Conservation (phyloP, 2,797 vertebrate genomes). For the Oreochromis grahami region DNA sequence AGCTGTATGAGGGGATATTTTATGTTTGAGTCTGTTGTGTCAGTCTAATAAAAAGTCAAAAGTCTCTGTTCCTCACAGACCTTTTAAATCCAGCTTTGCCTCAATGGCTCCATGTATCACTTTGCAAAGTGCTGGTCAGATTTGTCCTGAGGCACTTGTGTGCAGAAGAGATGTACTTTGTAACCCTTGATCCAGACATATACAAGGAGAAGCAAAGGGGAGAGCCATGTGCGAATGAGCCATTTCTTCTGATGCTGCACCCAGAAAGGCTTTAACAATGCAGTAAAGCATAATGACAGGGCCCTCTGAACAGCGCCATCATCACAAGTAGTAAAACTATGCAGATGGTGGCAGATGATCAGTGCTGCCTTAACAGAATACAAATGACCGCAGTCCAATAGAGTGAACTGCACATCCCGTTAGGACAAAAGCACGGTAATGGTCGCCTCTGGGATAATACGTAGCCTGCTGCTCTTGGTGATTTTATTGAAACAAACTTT, state of each 20-base stretch:
- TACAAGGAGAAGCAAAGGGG: neutral
- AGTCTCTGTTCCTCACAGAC: conserved; percentile 24
- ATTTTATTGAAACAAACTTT: conserved; percentile 63
- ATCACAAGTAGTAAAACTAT: conserved; percentile 79
- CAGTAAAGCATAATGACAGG: conserved; percentile 76
- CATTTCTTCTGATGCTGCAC: conserved; percentile 55
- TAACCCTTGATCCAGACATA: conserved; percentile 43
- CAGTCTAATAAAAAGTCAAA: conserved; percentile 37
- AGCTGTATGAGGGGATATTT: conserved; percentile 11
- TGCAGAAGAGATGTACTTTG: conserved; percentile 40
- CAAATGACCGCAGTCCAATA: conserved; percentile 55
- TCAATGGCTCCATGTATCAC: conserved; percentile 38
- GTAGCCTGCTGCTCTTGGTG: conserved; percentile 37
- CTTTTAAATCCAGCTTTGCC: conserved; percentile 40
- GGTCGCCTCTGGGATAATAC: conserved; percentile 51
- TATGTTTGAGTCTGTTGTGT: conserved; percentile 9
- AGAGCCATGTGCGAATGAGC: conserved; percentile 51
- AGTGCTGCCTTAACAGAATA: conserved; percentile 64
- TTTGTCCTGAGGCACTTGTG: conserved; percentile 55
- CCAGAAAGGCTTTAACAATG: conserved; percentile 71
- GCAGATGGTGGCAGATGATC: conserved; percentile 81
- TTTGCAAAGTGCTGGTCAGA: conserved; percentile 64
- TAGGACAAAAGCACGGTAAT: conserved; percentile 60
- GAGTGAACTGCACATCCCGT: conserved; percentile 49
- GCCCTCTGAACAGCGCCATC: conserved; percentile 71